Evolutionary conservation across 1,140 invertebrate genomes (phyloP).

Genomic region (Hypothenemus hampei): DNA sequence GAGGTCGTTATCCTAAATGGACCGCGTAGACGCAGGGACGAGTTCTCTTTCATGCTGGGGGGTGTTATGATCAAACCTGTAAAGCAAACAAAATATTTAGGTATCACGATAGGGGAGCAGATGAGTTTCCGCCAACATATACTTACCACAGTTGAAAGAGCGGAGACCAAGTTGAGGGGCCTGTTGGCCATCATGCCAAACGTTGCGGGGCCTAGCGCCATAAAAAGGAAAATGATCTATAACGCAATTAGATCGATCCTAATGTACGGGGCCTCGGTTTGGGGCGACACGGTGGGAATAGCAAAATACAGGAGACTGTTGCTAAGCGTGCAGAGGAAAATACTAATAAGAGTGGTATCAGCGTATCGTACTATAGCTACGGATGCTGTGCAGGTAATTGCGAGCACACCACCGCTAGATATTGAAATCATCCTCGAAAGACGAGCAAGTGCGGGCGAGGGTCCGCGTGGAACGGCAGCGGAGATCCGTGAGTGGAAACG

Average conservation of each 20-base stretch:
- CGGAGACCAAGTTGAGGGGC: background rate
- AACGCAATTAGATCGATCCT: background rate
- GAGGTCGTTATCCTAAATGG: too few relatives aligned
- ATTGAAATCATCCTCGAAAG: too few relatives aligned
- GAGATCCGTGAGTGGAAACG: background rate
- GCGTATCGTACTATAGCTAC: background rate
- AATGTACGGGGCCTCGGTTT: background rate
- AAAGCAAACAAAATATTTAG: background rate
- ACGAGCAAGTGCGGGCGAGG: too few relatives aligned
- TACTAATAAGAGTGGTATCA: background rate
- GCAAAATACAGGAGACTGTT: background rate
- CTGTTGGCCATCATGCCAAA: background rate
- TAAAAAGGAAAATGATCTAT: background rate
- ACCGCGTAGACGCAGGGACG: too few relatives aligned
- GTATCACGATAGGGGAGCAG: background rate
- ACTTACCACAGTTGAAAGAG: background rate
- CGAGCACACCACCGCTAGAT: background rate
- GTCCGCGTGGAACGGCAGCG: background rate
- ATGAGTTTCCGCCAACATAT: background rate
- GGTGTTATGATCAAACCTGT: background rate
- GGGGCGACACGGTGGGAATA: background rate
- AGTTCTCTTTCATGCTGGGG: too few relatives aligned
- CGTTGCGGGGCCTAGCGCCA: background rate
- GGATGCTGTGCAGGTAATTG: background rate
- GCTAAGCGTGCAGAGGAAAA: background rate